Percentiles rank a stretch among this genome's conserved stretches.
Conservation (phyloP, 2,797 vertebrate genomes). For the Rousettus madagascariensis region DNA sequence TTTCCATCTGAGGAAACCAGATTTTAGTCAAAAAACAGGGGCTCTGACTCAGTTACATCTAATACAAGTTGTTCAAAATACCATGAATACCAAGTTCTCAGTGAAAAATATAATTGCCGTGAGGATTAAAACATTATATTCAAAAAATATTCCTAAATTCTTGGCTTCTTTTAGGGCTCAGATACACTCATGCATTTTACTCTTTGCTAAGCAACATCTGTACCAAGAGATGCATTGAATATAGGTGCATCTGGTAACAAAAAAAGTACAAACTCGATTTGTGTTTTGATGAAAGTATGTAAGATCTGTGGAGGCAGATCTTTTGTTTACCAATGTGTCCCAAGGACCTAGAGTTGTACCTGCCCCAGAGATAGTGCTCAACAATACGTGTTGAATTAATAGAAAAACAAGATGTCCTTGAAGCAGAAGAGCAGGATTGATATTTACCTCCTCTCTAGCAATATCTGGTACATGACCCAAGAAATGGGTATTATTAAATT, state of each 20-base stretch:
- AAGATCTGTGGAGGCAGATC: background rate
- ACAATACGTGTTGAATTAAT: background rate
- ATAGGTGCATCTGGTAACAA: background rate
- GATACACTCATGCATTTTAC: background rate
- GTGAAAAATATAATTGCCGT: background rate
- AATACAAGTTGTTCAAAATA: constrained; percentile 16
- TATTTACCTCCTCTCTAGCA: background rate
- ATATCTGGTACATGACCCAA: background rate
- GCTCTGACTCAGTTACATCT: background rate
- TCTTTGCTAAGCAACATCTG: background rate
- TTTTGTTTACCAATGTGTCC: background rate
- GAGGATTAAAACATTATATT: constrained; percentile 9
- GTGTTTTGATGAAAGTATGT: background rate
- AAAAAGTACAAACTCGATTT: background rate
- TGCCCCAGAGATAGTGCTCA: background rate
- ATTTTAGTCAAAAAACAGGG: background rate
- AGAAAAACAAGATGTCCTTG: background rate
- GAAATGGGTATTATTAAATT: background rate
- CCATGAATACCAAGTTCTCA: background rate
- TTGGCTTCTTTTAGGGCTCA: background rate
- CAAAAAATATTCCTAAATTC: background rate
- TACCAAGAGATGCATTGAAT: background rate
- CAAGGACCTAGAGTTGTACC: background rate
- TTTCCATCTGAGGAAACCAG: constrained; percentile 8
- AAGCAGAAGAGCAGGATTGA: background rate